These are phyloP conservation scores for Corvus hawaiiensis DNA, from an alignment of 2,113 vertebrate genomes.

Conservation along the genomic window DNA sequence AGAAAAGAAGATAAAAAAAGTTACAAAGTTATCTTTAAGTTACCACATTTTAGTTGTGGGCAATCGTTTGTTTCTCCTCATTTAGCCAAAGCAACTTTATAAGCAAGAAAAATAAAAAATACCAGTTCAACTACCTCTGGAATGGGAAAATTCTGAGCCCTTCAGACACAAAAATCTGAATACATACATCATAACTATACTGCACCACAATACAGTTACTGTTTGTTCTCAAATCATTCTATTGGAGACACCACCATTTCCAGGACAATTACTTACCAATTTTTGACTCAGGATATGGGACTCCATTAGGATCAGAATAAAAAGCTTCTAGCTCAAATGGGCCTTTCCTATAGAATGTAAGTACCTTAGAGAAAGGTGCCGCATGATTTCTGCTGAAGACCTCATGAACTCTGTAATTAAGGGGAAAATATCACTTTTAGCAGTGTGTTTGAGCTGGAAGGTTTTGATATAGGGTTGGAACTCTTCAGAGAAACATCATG, in stretches of 20 bases:
- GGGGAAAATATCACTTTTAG: neutral
- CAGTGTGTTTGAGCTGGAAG: neutral
- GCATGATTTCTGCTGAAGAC: constrained; percentile 78
- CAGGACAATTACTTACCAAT: constrained; percentile 71
- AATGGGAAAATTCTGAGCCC: neutral
- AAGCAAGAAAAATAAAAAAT: neutral
- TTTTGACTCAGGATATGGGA: constrained; percentile 80
- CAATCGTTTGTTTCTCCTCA: neutral
- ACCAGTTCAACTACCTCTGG: neutral
- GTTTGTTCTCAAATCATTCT: neutral
- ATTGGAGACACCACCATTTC: neutral
- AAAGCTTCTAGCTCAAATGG: constrained; percentile 81
- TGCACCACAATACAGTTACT: neutral
- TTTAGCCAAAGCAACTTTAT: neutral
- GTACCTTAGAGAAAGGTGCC: constrained; percentile 79
- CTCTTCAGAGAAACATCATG: neutral
- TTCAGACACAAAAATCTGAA: neutral
- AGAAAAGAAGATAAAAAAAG: neutral
- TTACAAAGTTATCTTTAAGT: neutral
- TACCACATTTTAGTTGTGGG: neutral
- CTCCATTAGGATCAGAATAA: constrained; percentile 75
- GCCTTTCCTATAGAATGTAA: constrained; percentile 78
- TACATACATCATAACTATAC: neutral
- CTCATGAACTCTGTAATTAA: constrained; percentile 69
- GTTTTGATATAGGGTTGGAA: neutral